Evolutionary conservation across 2,888 invertebrate genomes (phyloP).

Genomic region (Leucozona laternaria): DNA sequence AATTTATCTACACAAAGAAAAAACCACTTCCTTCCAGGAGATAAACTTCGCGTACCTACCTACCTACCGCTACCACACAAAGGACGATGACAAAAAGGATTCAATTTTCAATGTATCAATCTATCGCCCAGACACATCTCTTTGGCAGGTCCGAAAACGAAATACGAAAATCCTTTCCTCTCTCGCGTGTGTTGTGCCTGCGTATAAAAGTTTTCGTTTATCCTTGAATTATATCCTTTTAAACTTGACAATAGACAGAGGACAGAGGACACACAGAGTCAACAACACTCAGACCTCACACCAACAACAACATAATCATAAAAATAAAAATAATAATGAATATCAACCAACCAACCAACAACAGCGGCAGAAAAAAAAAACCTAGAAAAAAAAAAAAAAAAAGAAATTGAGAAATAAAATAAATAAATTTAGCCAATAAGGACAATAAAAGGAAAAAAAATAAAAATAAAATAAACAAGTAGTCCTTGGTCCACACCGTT

Average conservation of each 20-base stretch:
- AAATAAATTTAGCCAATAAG: conserved; percentile 76
- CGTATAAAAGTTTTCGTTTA: conserved; percentile 66
- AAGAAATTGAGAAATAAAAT: conserved; percentile 72
- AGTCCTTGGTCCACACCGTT: conserved; percentile 30
- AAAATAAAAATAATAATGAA: conserved; percentile 75
- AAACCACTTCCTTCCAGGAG: conserved; percentile 73
- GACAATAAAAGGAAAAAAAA: conserved; percentile 50
- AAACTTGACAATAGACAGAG: conserved; percentile 67
- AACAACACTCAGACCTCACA: conserved; percentile 53
- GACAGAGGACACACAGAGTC: conserved; percentile 40
- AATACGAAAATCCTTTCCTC: conserved; percentile 21
- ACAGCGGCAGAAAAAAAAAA: conserved; percentile 25
- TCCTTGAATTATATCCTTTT: conserved; percentile 75
- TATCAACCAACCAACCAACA: conserved; percentile 56
- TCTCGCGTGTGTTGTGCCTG: conserved; percentile 16
- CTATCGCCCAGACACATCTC: conserved; percentile 71
- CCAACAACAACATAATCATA: conserved; percentile 57
- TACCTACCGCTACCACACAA: conserved; percentile 27
- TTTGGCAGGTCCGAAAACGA: conserved; percentile 13
- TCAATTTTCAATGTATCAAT: conserved; percentile 75
- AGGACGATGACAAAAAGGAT: conserved; percentile 65
- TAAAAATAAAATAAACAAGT: conserved; percentile 21
- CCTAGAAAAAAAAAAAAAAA: conserved; percentile 42
- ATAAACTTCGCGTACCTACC: conserved; percentile 50
- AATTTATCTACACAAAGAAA: conserved; percentile 61